Base-by-base conservation (phyloP, 2,797 vertebrate genomes). In the Microctenopoma steveboyesi region DNA sequence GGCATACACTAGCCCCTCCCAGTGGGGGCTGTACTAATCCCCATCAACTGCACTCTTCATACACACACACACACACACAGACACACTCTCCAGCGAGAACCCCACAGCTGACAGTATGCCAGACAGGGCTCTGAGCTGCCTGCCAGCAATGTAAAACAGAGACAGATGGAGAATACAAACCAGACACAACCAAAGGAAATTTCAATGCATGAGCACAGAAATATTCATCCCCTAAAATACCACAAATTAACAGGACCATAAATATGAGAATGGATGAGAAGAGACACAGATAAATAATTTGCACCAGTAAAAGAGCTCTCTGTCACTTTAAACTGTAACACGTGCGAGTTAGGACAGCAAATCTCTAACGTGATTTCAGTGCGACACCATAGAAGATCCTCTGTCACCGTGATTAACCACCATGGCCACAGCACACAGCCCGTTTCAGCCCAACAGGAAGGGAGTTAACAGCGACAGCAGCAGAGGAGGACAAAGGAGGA, bases 351-450 rank as follows among this genome's bases (percentile, higher is more conserved):
- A 42, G 52, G 53, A 51, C 39, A n/a, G 78, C 74, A 76, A 86
- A 86, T 88, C 83, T 86, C 30, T 80, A 82, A 73, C 79, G 89
- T 83, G 82, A 87, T 93, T 87, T 90, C 86, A 73, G 84, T 76
- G 80, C 89, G 71, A 90, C 88, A 85, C 85, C 85, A 83, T 40
- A 78, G 81, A 89, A 83, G 80, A 93, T 91, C 90, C 85, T 90
- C 73, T 91, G 81, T 65, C 79, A 74, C 67, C 56, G 76, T 81
- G 66, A 74, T 64, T 37, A 71, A 61, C n/a, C 61, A 61, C 84
- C 88, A 90, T 13, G 0, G 65, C 37, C 30, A 33, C 30, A 33
- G 30, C 30, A 33, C 0, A 49, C 79, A 58, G 83, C 57, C 63
- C 82, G 14, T 54, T 59, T 14, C 51, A 50, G 49, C 37, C 28